Percentiles rank a stretch among this genome's conserved stretches.
These are phyloP conservation scores for Hyles euphorbiae DNA, from an alignment of 1,140 invertebrate genomes.

Conservation along the genomic window DNA sequence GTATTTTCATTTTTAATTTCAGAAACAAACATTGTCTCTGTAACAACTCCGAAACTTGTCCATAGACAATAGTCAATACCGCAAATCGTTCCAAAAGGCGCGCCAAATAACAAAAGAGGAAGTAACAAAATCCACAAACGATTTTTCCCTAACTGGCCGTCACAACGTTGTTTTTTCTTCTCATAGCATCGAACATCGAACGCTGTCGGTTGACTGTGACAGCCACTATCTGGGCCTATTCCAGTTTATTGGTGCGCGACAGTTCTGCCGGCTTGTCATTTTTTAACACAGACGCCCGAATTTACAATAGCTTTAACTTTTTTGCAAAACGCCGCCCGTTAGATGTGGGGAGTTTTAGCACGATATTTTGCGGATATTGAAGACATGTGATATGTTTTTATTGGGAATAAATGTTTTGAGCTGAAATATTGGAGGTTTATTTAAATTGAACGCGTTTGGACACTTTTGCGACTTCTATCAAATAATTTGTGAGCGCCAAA, in stretches of 20 bases:
- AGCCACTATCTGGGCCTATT: slow-evolving; percentile 13
- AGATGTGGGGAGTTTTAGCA: no score
- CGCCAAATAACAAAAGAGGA: no score
- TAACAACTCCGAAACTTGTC: no score
- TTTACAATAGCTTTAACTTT: slow-evolving; percentile 8
- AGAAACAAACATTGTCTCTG: no score
- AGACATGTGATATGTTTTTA: background rate
- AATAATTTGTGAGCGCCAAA: no score
- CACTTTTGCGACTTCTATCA: no score
- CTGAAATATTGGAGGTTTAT: no score
- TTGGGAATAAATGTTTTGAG: background rate
- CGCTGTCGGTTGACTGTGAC: slow-evolving; percentile 6
- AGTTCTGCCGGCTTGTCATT: slow-evolving; percentile 17
- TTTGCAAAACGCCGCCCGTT: background rate
- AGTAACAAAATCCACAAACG: background rate
- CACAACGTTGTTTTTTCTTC: slow-evolving; percentile 9
- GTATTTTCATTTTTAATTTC: no score
- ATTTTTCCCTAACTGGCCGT: slow-evolving; percentile 10
- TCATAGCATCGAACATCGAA: slow-evolving; percentile 7
- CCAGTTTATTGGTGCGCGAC: slow-evolving; percentile 14
- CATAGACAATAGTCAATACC: no score
- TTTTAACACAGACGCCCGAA: slow-evolving; percentile 8
- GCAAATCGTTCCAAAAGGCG: no score
- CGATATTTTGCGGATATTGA: no score
- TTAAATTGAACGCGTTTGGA: no score